These are phyloP conservation scores for Hippoglossus hippoglossus DNA, from an alignment of 2,797 vertebrate species.

Conservation along the genomic window DNA sequence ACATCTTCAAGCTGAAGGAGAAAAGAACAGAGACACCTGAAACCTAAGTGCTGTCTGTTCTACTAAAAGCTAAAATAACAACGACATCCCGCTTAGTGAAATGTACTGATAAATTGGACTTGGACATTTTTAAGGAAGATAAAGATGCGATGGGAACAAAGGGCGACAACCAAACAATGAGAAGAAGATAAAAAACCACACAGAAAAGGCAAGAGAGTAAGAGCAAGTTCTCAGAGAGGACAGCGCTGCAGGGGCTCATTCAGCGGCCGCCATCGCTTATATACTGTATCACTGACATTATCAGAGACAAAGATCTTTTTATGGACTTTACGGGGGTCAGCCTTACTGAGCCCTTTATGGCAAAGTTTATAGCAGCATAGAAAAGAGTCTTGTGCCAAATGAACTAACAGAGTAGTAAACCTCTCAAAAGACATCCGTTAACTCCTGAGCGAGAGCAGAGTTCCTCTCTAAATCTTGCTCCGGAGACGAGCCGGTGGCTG, in stretches of 20 bases:
- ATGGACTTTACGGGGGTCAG: constrained; percentile 77
- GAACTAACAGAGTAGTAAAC: constrained; percentile 78
- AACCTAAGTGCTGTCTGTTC: not conserved
- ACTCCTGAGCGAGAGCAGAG: constrained; percentile 46
- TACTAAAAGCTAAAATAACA: constrained; percentile 1
- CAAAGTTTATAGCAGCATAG: constrained; percentile 67
- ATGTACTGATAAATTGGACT: not conserved
- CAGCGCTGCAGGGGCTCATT: constrained; percentile 27
- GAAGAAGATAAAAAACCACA: constrained; percentile 15
- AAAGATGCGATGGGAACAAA: constrained; percentile 21
- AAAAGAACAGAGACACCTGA: not conserved
- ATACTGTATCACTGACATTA: constrained; percentile 68
- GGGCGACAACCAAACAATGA: constrained; percentile 27
- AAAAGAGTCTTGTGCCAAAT: constrained; percentile 70
- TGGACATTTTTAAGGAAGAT: constrained; percentile 10
- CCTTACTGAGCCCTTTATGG: constrained; percentile 71
- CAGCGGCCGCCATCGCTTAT: constrained; percentile 40
- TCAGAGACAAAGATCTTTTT: constrained; percentile 75
- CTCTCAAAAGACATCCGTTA: constrained; percentile 74
- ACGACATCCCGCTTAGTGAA: not conserved
- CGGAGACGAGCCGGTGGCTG: constrained; percentile 56
- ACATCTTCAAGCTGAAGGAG: not conserved
- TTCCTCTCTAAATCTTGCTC: constrained; percentile 65
- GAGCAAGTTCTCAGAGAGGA: constrained; percentile 15
- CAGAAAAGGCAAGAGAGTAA: not conserved